A percentile compares a stretch with the other conserved stretches of the same genome.
phyloP scores from a whole-genome alignment of 2,888 invertebrate species.

The Melieria omissa region DNA sequence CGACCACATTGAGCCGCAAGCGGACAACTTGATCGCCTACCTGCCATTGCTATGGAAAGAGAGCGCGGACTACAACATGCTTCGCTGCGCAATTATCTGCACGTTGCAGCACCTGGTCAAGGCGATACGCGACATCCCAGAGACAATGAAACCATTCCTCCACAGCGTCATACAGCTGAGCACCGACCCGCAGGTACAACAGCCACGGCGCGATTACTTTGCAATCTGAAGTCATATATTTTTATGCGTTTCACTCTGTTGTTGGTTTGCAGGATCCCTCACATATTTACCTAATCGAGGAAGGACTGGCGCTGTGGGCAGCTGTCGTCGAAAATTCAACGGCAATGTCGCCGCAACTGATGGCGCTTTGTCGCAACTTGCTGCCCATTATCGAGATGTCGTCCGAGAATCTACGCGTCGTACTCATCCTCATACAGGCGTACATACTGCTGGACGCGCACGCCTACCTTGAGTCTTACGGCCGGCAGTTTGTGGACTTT shows the following conservation, averaged over 20 bases:
- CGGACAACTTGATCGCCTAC: constrained; percentile 80
- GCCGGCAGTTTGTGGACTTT: constrained; percentile 76
- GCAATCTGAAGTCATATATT: background rate
- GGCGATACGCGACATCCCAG: constrained; percentile 73
- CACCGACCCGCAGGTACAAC: constrained; percentile 76
- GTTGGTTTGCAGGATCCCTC: constrained; percentile 71
- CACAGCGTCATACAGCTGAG: constrained; percentile 77
- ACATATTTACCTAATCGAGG: constrained; percentile 91
- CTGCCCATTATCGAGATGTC: constrained; percentile 82
- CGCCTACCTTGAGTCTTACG: constrained; percentile 79
- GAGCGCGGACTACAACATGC: constrained; percentile 88
- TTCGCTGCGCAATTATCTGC: constrained; percentile 89
- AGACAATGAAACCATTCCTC: constrained; percentile 73
- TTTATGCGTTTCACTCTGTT: background rate
- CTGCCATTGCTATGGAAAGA: constrained; percentile 90
- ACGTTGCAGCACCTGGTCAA: constrained; percentile 85
- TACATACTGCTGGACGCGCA: constrained; percentile 84
- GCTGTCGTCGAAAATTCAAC: constrained; percentile 83
- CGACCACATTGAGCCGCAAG: constrained; percentile 75
- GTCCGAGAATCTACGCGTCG: constrained; percentile 82
- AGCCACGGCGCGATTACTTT: background rate
- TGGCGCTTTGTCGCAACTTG: constrained; percentile 81
- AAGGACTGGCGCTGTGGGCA: constrained; percentile 91
- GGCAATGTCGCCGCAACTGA: constrained; percentile 73
- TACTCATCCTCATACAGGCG: constrained; percentile 84